These are phyloP conservation scores for Oenanthe oenanthe DNA, from an alignment of 2,113 vertebrate species.

Conservation along the genomic window DNA sequence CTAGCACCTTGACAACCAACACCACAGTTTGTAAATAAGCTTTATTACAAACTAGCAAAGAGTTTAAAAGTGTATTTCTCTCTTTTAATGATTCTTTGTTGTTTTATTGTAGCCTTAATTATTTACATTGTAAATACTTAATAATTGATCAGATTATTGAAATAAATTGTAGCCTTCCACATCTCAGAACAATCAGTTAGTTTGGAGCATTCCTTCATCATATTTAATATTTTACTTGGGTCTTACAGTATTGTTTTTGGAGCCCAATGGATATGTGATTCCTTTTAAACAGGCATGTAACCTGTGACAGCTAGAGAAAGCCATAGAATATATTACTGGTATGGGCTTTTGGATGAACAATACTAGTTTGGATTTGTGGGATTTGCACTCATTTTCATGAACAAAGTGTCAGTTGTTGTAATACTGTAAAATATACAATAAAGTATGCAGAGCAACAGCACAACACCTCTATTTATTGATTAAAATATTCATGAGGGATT, in stretches of 20 bases:
- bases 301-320: neutral
- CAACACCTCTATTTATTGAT: neutral
- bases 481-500: neutral
- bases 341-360: neutral
- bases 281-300: neutral
- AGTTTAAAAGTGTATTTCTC: neutral
- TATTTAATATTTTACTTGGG: neutral
- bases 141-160: neutral
- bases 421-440: neutral
- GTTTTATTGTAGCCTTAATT: neutral
- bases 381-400: neutral
- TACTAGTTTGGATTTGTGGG: neutral
- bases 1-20: neutral
- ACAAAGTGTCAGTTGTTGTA: neutral
- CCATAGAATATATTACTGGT: neutral
- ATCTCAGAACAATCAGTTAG: neutral
- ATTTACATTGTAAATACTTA: neutral
- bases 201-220: neutral
- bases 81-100: neutral
- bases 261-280: neutral
- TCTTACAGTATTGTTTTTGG: neutral
- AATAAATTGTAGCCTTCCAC: neutral
- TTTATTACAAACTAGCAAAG: neutral
- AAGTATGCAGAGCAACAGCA: neutral
- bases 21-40: neutral